Conservation (phyloP, 2,888 invertebrate species). For the Chromoteleia sp. region DNA sequence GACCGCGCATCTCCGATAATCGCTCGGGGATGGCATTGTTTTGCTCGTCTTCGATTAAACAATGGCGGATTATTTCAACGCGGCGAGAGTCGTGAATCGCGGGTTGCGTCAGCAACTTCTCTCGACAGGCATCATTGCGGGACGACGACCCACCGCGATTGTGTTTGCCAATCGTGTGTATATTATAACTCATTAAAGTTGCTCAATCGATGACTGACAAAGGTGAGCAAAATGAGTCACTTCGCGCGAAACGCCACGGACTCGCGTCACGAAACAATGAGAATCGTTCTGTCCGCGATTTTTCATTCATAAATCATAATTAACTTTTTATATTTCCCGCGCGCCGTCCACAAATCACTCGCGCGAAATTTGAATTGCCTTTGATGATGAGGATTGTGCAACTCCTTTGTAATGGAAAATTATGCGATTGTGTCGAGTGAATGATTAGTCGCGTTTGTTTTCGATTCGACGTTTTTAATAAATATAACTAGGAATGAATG, state of each 20-base stretch:
- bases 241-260: slow-evolving; percentile 33
- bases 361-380: slow-evolving; percentile 25
- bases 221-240: slow-evolving; percentile 65
- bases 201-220: slow-evolving; percentile 75
- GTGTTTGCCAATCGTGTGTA: slow-evolving; percentile 76
- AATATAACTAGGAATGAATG: not conserved
- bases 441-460: slow-evolving; percentile 3
- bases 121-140: slow-evolving; percentile 72
- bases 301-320: slow-evolving; percentile 56
- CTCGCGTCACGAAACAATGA: slow-evolving; percentile 46
- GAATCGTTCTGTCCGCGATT: slow-evolving; percentile 13
- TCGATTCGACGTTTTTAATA: not conserved
- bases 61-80: slow-evolving; percentile 77
- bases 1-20: slow-evolving; percentile 50
- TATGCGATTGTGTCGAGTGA: slow-evolving; percentile 1
- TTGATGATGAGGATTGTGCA: slow-evolving; percentile 31
- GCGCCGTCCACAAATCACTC: slow-evolving; percentile 21
- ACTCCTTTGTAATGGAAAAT: not conserved
- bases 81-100: slow-evolving; percentile 60
- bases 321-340: slow-evolving; percentile 31
- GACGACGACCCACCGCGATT: slow-evolving; percentile 66
- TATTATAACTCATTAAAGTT: slow-evolving; percentile 76
- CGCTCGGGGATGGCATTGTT: slow-evolving; percentile 69
- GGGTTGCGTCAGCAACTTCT: slow-evolving; percentile 72
- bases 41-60: slow-evolving; percentile 77